Percentiles rank a stretch among this genome's conserved stretches.
Conservation (phyloP, 1,140 invertebrate genomes). For the Pogonomyrmex barbatus region DNA sequence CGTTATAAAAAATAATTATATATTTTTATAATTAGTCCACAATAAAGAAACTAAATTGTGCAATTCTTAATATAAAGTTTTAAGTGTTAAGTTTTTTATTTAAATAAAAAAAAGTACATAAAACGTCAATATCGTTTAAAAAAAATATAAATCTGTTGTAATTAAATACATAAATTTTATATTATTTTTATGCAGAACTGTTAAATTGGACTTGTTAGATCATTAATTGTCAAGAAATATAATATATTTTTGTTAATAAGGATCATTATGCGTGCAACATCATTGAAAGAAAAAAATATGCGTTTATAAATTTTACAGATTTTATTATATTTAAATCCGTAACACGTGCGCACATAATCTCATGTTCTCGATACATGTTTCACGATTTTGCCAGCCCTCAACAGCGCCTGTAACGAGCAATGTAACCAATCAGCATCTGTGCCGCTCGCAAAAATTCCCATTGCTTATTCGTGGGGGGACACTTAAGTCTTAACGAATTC, state of each 20-base stretch:
- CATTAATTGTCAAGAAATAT: neutral
- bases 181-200: neutral
- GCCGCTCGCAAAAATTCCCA: neutral
- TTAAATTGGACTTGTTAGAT: neutral
- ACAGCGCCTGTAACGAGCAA: no score
- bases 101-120: neutral
- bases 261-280: neutral
- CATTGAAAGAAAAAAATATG: neutral
- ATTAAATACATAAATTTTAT: neutral
- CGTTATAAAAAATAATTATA: neutral
- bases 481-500: constrained; percentile 7
- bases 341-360: neutral
- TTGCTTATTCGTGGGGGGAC: neutral
- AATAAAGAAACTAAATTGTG: neutral
- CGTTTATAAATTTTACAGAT: neutral
- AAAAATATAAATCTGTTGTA: neutral
- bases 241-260: neutral
- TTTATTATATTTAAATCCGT: neutral
- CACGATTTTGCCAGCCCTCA: neutral
- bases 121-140: neutral
- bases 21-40: neutral
- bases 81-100: no score
- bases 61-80: neutral
- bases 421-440: neutral
- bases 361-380: neutral